Evolutionary conservation across 2,797 vertebrate genomes (phyloP).

Genomic region (Adrianichthys oophorus): DNA sequence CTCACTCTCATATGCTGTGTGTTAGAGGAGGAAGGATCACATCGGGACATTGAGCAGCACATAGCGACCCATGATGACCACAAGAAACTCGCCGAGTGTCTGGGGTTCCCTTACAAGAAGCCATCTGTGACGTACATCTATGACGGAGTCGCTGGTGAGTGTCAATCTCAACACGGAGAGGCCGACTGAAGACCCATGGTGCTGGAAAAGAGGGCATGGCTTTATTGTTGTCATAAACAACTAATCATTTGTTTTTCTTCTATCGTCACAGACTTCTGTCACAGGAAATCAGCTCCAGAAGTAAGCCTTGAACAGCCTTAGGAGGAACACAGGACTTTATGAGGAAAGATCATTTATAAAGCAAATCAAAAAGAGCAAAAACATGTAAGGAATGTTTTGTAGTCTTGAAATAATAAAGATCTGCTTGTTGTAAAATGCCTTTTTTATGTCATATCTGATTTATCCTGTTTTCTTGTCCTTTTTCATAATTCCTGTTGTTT

Average conservation of each 20-base stretch:
- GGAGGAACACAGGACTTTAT: neutral
- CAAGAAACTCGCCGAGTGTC: constrained; percentile 8
- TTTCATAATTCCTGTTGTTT: too few species aligned
- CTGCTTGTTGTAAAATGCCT: neutral
- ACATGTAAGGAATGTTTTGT: neutral
- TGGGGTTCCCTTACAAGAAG: neutral
- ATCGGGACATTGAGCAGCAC: constrained; percentile 6
- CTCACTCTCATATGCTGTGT: neutral
- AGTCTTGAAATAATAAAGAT: neutral
- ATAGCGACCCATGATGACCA: neutral
- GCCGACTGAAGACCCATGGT: neutral
- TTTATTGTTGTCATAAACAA: neutral
- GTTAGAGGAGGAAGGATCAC: constrained; percentile 21
- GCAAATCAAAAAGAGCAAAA: neutral
- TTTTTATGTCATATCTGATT: neutral
- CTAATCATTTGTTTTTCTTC: neutral
- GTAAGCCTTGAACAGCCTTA: neutral
- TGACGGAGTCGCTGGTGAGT: constrained; percentile 19
- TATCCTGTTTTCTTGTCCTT: too few species aligned
- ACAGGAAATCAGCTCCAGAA: constrained; percentile 11
- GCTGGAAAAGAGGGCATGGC: neutral
- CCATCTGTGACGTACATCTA: neutral
- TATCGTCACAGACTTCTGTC: constrained; percentile 41
- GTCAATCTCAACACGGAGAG: neutral
- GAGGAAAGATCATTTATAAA: neutral